Conservation (phyloP, 2,113 vertebrate species). For the Mormoops blainvillei region DNA sequence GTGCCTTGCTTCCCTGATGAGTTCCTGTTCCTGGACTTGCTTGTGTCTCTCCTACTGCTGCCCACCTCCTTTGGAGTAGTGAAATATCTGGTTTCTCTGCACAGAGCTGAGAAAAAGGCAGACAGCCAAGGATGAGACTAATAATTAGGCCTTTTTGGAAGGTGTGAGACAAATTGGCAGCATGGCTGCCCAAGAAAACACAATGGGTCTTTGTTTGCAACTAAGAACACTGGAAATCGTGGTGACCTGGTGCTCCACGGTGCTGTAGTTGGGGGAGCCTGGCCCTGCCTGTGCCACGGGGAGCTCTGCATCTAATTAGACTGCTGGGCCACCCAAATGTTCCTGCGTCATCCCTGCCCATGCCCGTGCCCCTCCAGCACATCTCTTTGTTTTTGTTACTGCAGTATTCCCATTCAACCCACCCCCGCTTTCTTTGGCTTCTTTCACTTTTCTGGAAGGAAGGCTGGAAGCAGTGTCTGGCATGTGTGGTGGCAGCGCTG, state of each 20-base stretch:
- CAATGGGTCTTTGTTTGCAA: conserved; percentile 26
- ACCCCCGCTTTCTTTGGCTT: neutral
- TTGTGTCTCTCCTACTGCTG: neutral
- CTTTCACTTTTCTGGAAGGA: neutral
- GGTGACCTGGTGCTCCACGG: neutral
- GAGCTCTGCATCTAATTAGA: neutral
- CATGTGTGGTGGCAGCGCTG: neutral
- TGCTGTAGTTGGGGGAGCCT: neutral
- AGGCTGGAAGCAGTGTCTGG: neutral
- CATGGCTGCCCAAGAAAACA: neutral
- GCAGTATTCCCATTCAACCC: neutral
- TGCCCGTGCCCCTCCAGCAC: neutral
- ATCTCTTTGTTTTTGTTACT: conserved; percentile 36
- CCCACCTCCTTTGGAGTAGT: neutral
- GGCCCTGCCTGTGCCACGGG: neutral
- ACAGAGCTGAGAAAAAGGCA: neutral
- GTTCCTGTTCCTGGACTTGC: neutral
- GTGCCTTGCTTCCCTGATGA: neutral
- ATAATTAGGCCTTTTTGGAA: conserved; percentile 39
- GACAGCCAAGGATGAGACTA: neutral
- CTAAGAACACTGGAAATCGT: neutral
- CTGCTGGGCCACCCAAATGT: neutral
- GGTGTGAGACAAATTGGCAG: conserved; percentile 40
- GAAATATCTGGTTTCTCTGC: neutral
- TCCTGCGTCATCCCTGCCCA: neutral